Evolutionary conservation across 1,140 invertebrate genomes (phyloP), one percentile per base, ranked within the genome.

Genomic region (Cyclargus thomasi): DNA sequence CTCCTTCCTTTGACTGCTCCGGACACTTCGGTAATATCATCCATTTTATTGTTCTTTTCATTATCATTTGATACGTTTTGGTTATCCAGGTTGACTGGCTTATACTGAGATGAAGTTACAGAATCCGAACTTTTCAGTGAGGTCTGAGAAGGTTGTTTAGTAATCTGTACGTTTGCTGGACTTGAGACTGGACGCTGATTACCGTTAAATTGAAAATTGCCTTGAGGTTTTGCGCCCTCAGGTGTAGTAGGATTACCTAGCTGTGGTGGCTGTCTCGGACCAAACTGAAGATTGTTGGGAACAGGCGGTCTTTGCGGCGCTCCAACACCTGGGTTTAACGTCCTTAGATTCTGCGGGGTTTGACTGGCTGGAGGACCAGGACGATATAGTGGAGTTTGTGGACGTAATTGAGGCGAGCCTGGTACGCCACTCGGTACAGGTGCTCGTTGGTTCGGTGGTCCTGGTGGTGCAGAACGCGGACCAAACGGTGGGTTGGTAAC

Each of bases 61-160:
- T 72, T 81, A 47, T 83, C 82, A 82, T 81, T 79, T 21, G 71
- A 66, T 59, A 69, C 67, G 65, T 75, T 82, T 86, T 81, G 85
- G 76, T 82, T 84, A 69, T 91, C 89, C 89, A 91, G 89, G 78
- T 83, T 91, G 84, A 68, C 78, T 80, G 80, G 73, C 86, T 90
- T 90, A 72, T 70, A 83, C 76, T 79, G 77, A 68, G 69, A 62
- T 18, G 72, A 62, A 64, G 78, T 79, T 59, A 70, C 72, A 63
- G 70, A 72, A 73, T 89, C 82, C 17, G 77, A 63, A 65, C 79
- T 79, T 70, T 79, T 85, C 67, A 90, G 71, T 68, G 87, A 83
- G 67, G 81, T 80, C 74, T 90, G 83, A 21, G 88, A 91, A 29
- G 87, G 75, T 78, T 91, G 90, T 59, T 88, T 79, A 4, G 84